Evolutionary conservation across 2,888 invertebrate genomes (phyloP).

Genomic region (Synanthedon andrenaeformis): DNA sequence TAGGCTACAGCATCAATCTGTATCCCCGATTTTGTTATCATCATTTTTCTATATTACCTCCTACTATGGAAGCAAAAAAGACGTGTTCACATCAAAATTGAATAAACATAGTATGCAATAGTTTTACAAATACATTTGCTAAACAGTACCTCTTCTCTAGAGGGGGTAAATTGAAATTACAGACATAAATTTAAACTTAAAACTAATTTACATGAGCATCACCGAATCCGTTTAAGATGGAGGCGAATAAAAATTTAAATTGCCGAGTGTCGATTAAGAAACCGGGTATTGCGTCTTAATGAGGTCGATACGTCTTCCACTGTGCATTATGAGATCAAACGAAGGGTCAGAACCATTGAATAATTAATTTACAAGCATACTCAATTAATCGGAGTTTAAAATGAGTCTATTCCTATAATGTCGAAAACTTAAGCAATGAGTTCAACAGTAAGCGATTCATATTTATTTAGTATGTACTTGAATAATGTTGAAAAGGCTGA

Average conservation of each 20-base stretch:
- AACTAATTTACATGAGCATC: conserved; percentile 9
- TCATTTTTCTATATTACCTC: no score
- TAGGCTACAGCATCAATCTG: no score
- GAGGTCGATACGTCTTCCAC: conserved; percentile 51
- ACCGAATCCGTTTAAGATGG: conserved; percentile 16
- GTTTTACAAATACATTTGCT: no score
- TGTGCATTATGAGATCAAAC: conserved; percentile 55
- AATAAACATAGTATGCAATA: no score
- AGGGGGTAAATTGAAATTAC: not conserved
- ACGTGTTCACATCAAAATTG: no score
- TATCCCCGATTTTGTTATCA: no score
- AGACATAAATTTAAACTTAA: not conserved
- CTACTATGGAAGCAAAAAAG: no score
- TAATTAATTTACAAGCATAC: conserved; percentile 59
- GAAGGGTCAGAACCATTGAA: conserved; percentile 53
- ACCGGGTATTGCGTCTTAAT: conserved; percentile 46
- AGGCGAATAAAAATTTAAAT: conserved; percentile 38
- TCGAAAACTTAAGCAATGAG: not conserved
- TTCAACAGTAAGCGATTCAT: no score
- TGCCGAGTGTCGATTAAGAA: conserved; percentile 51
- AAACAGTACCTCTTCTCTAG: no score
- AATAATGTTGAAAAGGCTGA: no score
- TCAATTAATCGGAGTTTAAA: conserved; percentile 50
- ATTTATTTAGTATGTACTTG: no score
- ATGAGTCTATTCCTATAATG: conserved; percentile 5